Evolutionary conservation across 35 echinoderm and acorn worm species (phyloP), one percentile per base, ranked within the genome.

Genomic region (Stichopus chloronotus): DNA sequence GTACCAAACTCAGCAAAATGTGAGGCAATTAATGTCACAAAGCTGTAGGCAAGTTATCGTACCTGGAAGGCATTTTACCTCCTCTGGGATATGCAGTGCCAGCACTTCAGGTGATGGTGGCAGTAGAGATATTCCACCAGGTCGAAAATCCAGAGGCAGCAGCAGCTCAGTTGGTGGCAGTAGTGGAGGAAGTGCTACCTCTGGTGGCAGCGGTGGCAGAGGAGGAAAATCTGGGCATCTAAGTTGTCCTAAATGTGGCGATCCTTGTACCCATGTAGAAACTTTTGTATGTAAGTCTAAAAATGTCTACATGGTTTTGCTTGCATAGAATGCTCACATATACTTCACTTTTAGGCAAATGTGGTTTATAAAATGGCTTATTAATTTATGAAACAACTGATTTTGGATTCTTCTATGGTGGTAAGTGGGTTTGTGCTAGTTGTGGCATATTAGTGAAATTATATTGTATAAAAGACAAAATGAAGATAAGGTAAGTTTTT

Each of bases 261-360:
- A 98, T 76, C 96, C 96, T 9, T 98, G 96, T 84, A 98, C 96
- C 14, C 96, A 95, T 94, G 96, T 98, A 19, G 96, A 98, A 90
- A 98, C 96, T 58, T 98, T 98, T 95, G 96, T 98, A 54, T 98
- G 96, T 98, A 86, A 98, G 96, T 98, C 65, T 74, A n/a, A 14
- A 74, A 74, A 20, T 0, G 16, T 17, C 21, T 60, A 60, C 5
- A 60, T 61, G 14, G 14, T 61, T 10, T 61, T 61, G 59, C 14
- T 14, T 61, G 69, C 30, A 43, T 43, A 43, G 0, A 43, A 43
- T 43, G 30, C 30, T 43, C 30, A 43, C 30, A 43, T 43, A 43
- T 43, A 43, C 30, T 43, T 43, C 30, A 43, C 3, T 43, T 43
- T 43, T 3, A 43, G 30, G 30, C 30, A 43, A 43, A 43, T 43